Percentiles rank a stretch among this genome's conserved stretches.
Conservation (phyloP, 2,113 vertebrate species). For the Pseudorectes ferrugineus region DNA sequence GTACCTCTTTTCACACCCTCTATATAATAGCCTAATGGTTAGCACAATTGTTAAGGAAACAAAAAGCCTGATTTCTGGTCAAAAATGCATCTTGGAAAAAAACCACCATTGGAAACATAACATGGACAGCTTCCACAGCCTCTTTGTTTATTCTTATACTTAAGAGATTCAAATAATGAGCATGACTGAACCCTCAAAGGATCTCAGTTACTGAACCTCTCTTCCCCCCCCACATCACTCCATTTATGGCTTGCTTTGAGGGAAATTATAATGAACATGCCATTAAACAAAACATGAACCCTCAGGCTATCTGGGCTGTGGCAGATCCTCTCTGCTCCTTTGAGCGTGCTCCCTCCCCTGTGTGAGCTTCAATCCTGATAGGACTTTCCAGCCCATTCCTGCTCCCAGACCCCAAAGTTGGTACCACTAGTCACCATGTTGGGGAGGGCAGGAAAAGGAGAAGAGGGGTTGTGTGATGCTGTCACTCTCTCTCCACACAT, state of each 20-base stretch:
- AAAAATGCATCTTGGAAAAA: not conserved
- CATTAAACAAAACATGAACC: constrained; percentile 24
- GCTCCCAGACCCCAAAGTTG: rapidly evolving
- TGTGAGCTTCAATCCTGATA: not conserved
- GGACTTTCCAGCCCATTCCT: not conserved
- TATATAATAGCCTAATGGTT: not conserved
- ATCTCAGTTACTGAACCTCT: not conserved
- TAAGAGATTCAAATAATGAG: not conserved
- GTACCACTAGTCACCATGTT: not conserved
- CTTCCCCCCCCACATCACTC: not conserved
- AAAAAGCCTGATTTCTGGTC: not conserved
- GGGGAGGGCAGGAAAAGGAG: not conserved
- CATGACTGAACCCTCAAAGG: not conserved
- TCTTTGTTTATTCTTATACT: not conserved
- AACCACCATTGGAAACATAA: not conserved
- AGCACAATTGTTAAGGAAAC: not conserved
- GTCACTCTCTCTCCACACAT: not conserved
- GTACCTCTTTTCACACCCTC: not conserved
- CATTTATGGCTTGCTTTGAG: not conserved
- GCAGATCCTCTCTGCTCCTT: not conserved
- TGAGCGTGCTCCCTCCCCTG: not conserved
- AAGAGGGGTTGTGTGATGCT: not conserved
- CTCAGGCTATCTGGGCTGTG: not conserved
- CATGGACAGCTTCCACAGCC: not conserved
- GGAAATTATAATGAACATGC: not conserved